Evolutionary conservation across 2,888 invertebrate species (phyloP), one percentile per base, ranked within the genome.

Genomic region (Nyleta sp.): DNA sequence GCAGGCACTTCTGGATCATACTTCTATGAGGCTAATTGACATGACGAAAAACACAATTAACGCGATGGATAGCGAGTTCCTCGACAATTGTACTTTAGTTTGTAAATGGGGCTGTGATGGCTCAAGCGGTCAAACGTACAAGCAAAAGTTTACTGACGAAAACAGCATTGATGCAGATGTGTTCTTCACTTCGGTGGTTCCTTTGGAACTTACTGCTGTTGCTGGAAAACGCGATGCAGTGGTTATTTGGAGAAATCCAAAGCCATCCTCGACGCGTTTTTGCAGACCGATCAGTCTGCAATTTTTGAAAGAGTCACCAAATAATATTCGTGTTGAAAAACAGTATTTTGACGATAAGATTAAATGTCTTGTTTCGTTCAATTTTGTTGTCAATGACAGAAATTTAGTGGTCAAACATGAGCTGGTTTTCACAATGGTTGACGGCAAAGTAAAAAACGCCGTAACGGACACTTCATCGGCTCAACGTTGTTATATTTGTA

Each of bases 401-500:
- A 52, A 65, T 74, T 22, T 55, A 28, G 20, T 15, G 38, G 48
- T 82, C 20, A 48, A 59, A 44, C 67, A 70, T n/a, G 46, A 67
- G 53, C 20, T 82, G 59, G 38, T 62, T 22, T 78, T 82, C 20
- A 79, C 80, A 28, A 83, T 80, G 80, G 53, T 79, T 33, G 81
- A 82, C 42, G 80, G 70, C 22, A 81, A 83, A 48, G 65, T 81
- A 3, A 68, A 48, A 46, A 82, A 81, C 67, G 75, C 75, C n/a
- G 48, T 80, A 28, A 71, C 78, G 17, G 59, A 38, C 13, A 78
- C 73, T 10, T 52, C 13, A 42, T 83, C 46, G n/a, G 46, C 38
- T 50, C 50, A 15, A 31, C 33, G 22, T 6, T 62, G 62, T 76
- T 80, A 80, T 46, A 44, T 80, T 48, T 81, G 77, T 62, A 52